Percentiles rank a stretch among this genome's conserved stretches.
These are phyloP conservation scores for Addax nasomaculatus DNA, from an alignment of 2,113 vertebrate genomes.

Conservation along the genomic window DNA sequence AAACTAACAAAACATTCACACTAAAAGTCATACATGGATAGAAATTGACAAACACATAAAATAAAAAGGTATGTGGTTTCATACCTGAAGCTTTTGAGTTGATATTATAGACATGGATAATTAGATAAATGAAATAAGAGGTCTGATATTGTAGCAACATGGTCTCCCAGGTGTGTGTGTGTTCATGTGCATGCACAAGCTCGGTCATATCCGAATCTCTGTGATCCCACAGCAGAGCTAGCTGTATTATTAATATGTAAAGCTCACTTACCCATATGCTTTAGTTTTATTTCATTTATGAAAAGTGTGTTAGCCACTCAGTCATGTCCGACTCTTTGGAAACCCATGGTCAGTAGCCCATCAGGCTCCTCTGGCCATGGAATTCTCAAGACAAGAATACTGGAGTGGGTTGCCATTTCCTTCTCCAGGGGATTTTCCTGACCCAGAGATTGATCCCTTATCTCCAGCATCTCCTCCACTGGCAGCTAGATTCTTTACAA, in stretches of 20 bases:
- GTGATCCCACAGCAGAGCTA: not conserved
- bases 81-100: not conserved
- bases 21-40: not conserved
- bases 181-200: not conserved
- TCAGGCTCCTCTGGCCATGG: not conserved
- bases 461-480: not conserved
- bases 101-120: not conserved
- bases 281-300: not conserved
- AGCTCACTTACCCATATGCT: not conserved
- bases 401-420: not conserved
- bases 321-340: accelerated
- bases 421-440: not conserved
- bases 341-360: not conserved
- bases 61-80: not conserved
- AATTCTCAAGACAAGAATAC: not conserved
- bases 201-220: not conserved
- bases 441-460: not conserved
- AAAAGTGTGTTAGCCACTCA: not conserved
- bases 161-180: not conserved
- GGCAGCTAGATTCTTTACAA: not conserved
- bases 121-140: not conserved
- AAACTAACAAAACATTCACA: not conserved
- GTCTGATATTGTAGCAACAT: not conserved
- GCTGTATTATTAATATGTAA: not conserved
- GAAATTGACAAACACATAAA: not conserved